These are phyloP conservation scores for Gobio occitaniae DNA, from an alignment of 2,797 vertebrate species.

Conservation along the genomic window DNA sequence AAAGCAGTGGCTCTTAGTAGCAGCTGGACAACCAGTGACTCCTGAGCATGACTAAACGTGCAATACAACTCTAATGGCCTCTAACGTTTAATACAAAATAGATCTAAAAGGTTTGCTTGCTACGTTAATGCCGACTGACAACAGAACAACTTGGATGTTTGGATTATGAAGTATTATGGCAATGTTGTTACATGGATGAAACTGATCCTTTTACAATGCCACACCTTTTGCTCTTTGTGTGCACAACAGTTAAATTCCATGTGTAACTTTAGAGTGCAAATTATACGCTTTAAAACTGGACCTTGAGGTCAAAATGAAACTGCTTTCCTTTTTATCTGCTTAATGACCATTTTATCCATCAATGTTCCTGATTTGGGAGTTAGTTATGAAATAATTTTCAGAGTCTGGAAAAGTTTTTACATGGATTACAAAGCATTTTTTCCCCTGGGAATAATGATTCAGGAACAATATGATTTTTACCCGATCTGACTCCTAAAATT, in stretches of 20 bases:
- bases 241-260: constrained; percentile 11
- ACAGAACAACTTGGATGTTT: constrained; percentile 57
- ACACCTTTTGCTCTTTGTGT: constrained; percentile 14
- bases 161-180: constrained; percentile 60
- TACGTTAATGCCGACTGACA: constrained; percentile 61
- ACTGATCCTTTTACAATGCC: constrained; percentile 5
- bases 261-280: neutral
- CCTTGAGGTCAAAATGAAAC: neutral
- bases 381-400: neutral
- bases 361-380: neutral
- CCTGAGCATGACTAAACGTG: constrained; percentile 69
- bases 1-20: constrained; percentile 68
- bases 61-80: constrained; percentile 64
- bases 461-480: neutral
- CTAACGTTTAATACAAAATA: constrained; percentile 60
- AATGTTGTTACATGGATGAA: constrained; percentile 53
- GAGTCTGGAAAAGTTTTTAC: neutral
- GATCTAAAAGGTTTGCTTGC: constrained; percentile 61
- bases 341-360: neutral
- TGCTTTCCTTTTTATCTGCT: neutral
- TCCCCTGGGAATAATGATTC: neutral
- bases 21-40: constrained; percentile 68
- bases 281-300: neutral
- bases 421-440: neutral
- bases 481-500: neutral